Base-by-base conservation (phyloP, 1,140 invertebrate species). In the Sarcophaga peregrina region DNA sequence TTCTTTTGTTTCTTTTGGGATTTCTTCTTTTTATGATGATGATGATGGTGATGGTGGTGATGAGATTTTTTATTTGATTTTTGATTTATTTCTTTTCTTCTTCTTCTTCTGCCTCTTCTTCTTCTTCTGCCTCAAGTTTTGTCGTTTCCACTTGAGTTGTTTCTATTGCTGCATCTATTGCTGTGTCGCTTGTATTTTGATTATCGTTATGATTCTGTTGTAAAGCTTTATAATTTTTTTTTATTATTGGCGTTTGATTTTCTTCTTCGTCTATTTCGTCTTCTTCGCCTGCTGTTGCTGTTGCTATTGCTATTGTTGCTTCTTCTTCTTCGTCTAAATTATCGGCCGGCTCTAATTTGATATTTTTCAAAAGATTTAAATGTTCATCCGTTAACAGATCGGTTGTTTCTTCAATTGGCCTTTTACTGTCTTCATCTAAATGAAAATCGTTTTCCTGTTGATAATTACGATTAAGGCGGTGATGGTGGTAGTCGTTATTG, bases 1-100 rank as follows among this genome's bases (percentile, higher is more conserved):
- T 88, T 89, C 83, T 89, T 89, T 47, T 89, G 88, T 84, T 89
- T 89, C 76, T 88, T 89, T 13, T 87, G 85, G 13, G 88, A 89
- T 82, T 89, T 89, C 83, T 89, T 89, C 84, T 86, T 88, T 80
- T 89, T 89, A 82, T 87, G 87, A 82, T 89, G 86, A 11, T 78
- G 75, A 11, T 74, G 73, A 74, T 74, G 73, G 45, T 81, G 80
- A 15, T 48, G 46, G n/a, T 81, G 62, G 62, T 68, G 80, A 68
- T 68, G 62, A 62, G 80, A 81, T 68, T 72, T 72, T 68, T 58
- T 81, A 81, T 81, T 45, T 81, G 37, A 11, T 78, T 78, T 78
- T 68, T 68, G 62, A 68, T 68, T 68, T 25, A 25, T 8, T 20
- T 68, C 62, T 20, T 68, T 20, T 68, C 62, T 20, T 68, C 17